Evolutionary conservation across 2,888 invertebrate genomes (phyloP).

Genomic region (Tiliacea aurago): DNA sequence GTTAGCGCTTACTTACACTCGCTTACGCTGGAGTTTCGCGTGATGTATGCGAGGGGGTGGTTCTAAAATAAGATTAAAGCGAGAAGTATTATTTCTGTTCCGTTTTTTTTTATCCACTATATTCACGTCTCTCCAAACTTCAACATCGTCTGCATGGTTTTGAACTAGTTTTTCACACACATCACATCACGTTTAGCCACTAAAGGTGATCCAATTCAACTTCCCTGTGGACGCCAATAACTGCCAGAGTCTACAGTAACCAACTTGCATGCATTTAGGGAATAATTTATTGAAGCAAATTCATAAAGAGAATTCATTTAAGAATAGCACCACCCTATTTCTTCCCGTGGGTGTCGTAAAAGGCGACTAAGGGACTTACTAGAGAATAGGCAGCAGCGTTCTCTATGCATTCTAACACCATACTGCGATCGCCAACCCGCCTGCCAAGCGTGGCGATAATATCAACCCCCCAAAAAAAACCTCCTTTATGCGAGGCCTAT

Average conservation of each 20-base stretch:
- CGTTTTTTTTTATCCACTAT: background rate
- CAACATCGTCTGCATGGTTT: background rate
- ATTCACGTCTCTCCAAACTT: background rate
- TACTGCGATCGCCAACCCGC: no score
- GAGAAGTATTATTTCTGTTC: conserved; percentile 11
- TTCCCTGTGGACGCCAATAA: background rate
- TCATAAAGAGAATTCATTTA: no score
- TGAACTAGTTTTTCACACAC: background rate
- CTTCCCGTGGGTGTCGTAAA: no score
- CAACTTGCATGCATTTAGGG: background rate
- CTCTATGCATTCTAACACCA: no score
- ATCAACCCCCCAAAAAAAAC: no score
- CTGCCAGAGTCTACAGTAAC: background rate
- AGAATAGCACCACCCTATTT: no score
- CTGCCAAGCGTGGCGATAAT: no score
- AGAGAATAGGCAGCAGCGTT: no score
- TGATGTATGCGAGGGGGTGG: conserved; percentile 61
- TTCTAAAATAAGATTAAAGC: conserved; percentile 37
- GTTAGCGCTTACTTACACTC: conserved; percentile 82
- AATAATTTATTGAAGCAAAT: no score
- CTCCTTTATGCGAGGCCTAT: no score
- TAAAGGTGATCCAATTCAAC: background rate
- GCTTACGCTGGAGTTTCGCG: conserved; percentile 67
- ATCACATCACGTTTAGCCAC: background rate
- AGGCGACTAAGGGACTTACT: no score